Base-by-base conservation (phyloP, 2,888 invertebrate species). In the Bursaphelenchus okinawaensis region DNA sequence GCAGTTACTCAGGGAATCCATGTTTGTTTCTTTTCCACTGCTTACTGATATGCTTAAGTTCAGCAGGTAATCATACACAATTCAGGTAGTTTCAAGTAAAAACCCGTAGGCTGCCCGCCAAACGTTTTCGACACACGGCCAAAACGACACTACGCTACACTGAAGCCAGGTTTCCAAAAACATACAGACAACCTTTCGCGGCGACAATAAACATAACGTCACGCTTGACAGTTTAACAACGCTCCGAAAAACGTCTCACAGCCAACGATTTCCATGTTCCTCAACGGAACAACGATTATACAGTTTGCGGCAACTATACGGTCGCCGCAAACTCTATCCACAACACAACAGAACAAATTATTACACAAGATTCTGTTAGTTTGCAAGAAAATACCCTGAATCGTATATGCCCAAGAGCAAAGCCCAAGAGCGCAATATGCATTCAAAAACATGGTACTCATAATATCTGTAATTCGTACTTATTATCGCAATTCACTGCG, bases 1-100 rank as follows among this genome's bases (percentile, higher is more conserved):
- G 87, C 87, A 86, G 86, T 85, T 88, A 87, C 87, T 88, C 83
- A 81, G 86, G 86, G 84, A 87, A 87, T 87, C 86, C 85, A 85
- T 70, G 86, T 87, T 87, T 85, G 85, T 88, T 88, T 88, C 87
- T 88, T 88, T 88, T 88, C 87, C 88, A 87, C 87, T 87, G 87
- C 87, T 87, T 86, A 88, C 83, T 88, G 84, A 88, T 88, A 88
- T 88, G 87, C 87, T 88, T 87, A 87, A 88, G 84, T 87, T 85
- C 82, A 80, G 84, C 83, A 83, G 84, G 84, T 85, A 77, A 61
- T 84, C 70, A 51, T 57, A 58, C 52, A 61, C 56, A 68, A 72
- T 24, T 69, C 58, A 70, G 61, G 68, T 69, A 54, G 52, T 27
- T 26, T 24, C 65, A 22, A 26, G n/a, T 20, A 57, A 67, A 1